These are phyloP conservation scores for Rhynchonycteris naso DNA, from an alignment of 2,797 vertebrate genomes.

Conservation along the genomic window DNA sequence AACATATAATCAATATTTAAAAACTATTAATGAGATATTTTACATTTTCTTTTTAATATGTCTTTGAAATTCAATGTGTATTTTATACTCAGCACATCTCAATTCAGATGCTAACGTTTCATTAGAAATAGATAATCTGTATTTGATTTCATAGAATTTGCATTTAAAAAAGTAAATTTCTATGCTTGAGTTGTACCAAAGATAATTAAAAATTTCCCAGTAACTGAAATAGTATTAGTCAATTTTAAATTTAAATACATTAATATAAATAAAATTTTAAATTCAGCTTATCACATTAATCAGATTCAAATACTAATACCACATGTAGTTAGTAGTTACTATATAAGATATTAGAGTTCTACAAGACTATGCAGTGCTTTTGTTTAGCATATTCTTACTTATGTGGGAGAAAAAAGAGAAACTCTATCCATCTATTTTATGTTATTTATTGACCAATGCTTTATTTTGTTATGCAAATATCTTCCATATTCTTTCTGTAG, in stretches of 20 bases:
- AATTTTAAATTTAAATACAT: conserved; percentile 47
- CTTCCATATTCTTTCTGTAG: not conserved
- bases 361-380: not conserved
- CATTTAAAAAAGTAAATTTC: conserved; percentile 62
- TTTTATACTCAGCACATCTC: conserved; percentile 29
- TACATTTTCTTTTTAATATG: not conserved
- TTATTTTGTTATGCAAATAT: conserved; percentile 33
- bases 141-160: conserved; percentile 63
- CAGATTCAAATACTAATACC: not conserved
- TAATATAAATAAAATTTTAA: conserved; percentile 31
- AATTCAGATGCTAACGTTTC: conserved; percentile 43
- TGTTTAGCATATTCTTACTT: not conserved
- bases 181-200: conserved; percentile 7
- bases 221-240: conserved; percentile 14
- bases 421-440: not conserved
- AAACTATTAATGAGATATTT: conserved; percentile 49
- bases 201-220: not conserved
- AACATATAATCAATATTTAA: conserved; percentile 45
- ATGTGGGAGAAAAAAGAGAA: not conserved
- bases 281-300: not conserved
- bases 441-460: not conserved
- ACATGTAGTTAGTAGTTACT: not conserved
- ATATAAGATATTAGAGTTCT: not conserved
- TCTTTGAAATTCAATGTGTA: conserved; percentile 40
- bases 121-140: not conserved